These are phyloP conservation scores for Acholoe squamosa DNA, from an alignment of 2,888 invertebrate genomes.

Conservation along the genomic window DNA sequence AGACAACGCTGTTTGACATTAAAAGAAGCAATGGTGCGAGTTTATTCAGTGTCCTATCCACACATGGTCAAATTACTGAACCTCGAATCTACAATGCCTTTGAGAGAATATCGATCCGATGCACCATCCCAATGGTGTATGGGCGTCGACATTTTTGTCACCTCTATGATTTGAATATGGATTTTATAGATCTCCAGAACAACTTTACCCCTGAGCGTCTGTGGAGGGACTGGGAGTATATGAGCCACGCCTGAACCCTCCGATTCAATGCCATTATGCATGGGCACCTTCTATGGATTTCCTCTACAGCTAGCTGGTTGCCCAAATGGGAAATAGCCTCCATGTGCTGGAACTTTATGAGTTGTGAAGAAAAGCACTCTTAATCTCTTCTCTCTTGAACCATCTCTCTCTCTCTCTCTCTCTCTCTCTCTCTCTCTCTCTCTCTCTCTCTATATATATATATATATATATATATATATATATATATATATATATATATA, in stretches of 20 bases:
- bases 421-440: too few species aligned
- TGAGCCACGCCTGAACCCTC: neutral
- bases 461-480: too few species aligned
- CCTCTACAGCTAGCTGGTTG: neutral
- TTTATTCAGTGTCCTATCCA: neutral
- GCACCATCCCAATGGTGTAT: neutral
- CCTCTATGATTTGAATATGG: constrained; percentile 6
- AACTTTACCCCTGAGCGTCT: neutral
- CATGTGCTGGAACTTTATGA: too few species aligned
- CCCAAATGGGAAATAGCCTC: neutral
- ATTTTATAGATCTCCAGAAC: constrained; percentile 10
- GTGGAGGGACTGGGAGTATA: neutral
- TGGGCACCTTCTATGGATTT: neutral
- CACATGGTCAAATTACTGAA: neutral
- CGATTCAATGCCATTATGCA: neutral
- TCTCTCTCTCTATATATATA: too few species aligned
- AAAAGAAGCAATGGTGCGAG: neutral
- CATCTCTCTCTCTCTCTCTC: too few species aligned
- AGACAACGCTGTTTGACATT: neutral
- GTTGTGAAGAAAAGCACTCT: too few species aligned
- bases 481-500: too few species aligned
- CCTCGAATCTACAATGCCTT: neutral
- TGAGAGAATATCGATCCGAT: neutral
- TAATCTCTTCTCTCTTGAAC: too few species aligned
- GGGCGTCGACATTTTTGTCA: constrained; percentile 2